A percentile compares a stretch with the other conserved stretches of the same genome.
Conservation (phyloP, 2,797 vertebrate genomes). For the Dicrostonyx torquatus region DNA sequence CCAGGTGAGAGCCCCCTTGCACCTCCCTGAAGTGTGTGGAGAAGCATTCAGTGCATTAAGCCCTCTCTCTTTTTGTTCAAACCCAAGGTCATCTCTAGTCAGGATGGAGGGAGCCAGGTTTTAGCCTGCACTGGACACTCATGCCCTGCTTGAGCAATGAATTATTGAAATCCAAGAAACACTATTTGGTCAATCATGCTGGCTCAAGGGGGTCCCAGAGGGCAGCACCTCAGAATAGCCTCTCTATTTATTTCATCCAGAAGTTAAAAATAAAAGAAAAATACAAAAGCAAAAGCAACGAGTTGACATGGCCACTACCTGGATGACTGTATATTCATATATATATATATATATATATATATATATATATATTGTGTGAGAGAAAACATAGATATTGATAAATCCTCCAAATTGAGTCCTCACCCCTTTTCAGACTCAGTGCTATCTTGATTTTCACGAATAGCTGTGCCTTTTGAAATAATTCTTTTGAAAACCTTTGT, state of each 20-base stretch:
- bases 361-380: conserved; percentile 26
- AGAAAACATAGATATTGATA: conserved; percentile 26
- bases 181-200: conserved; percentile 78
- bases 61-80: conserved; percentile 41
- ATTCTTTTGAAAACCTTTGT: conserved; percentile 39
- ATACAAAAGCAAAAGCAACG: conserved; percentile 39
- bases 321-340: conserved; percentile 26
- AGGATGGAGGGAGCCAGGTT: conserved; percentile 47
- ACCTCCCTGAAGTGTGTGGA: conserved; percentile 56
- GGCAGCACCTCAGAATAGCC: conserved; percentile 72
- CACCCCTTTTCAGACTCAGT: neutral
- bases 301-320: neutral
- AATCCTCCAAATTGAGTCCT: neutral
- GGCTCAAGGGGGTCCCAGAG: conserved; percentile 64
- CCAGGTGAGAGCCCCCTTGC: conserved; percentile 54
- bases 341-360: conserved; percentile 28
- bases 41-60: conserved; percentile 78
- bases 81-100: conserved; percentile 66
- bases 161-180: conserved; percentile 83
- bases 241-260: conserved; percentile 38
- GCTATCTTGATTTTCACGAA: conserved; percentile 12
- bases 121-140: conserved; percentile 60
- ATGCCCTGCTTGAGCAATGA: conserved; percentile 60
- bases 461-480: conserved; percentile 20
- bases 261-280: conserved; percentile 68